A percentile compares a stretch with the other conserved stretches of the same genome.
phyloP scores from a whole-genome alignment of 2,888 invertebrate species.

The Plagiodera versicolora region DNA sequence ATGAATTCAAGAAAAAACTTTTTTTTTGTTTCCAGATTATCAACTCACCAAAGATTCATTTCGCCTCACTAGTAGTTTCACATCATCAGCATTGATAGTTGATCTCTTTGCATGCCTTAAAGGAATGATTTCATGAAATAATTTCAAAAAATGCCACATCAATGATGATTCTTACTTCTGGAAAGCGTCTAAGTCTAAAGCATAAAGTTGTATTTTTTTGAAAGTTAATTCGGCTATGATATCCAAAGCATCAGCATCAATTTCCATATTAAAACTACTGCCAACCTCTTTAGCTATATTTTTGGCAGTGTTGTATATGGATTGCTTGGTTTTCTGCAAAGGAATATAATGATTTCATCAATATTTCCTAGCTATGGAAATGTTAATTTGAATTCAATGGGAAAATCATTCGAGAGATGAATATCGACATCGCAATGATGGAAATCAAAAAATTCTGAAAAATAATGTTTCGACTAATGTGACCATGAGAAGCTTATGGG shows the following conservation, averaged over 20 bases:
- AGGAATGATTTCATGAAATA: too few relatives aligned
- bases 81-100: slow-evolving; percentile 65
- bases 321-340: slow-evolving; percentile 61
- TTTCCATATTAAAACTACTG: slow-evolving; percentile 57
- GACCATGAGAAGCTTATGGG: too few relatives aligned
- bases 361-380: too few relatives aligned
- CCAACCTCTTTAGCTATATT: slow-evolving; percentile 62
- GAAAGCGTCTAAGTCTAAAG: slow-evolving; percentile 66
- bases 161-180: slow-evolving; percentile 64
- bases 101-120: slow-evolving; percentile 68
- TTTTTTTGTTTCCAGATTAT: neutral
- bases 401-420: too few relatives aligned
- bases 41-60: slow-evolving; percentile 63
- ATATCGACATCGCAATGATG: too few relatives aligned
- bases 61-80: slow-evolving; percentile 64
- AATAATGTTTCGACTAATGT: too few relatives aligned
- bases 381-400: too few relatives aligned
- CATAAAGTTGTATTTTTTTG: slow-evolving; percentile 61
- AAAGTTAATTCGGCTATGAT: slow-evolving; percentile 63
- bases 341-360: neutral
- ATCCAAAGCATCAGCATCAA: slow-evolving; percentile 61
- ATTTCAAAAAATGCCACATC: too few relatives aligned
- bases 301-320: slow-evolving; percentile 60
- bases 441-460: too few relatives aligned
- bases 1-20: neutral